Evolutionary conservation across 2,888 invertebrate genomes (phyloP), one percentile per base, ranked within the genome.

Genomic region (Megastigmus dorsalis): DNA sequence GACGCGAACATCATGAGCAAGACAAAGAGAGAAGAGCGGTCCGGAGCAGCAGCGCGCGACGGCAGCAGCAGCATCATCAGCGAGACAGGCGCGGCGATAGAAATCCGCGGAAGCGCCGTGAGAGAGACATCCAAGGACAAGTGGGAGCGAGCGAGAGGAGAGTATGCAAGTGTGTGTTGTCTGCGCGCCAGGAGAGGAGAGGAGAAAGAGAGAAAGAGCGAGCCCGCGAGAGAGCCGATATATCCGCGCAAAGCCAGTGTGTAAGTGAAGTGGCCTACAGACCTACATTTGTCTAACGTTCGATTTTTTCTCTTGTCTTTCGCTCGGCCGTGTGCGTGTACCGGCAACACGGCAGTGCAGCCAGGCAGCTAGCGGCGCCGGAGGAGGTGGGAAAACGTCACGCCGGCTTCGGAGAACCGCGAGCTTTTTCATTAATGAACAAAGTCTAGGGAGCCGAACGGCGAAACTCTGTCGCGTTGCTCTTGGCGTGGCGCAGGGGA

Each of bases 251-350:
- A 30, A 20, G 36, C 48, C 50, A 74, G 74, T 73, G 67, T 62
- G 66, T 67, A 93, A 93, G 93, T 93, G 93, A 93, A 93, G 93
- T 94, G 94, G 93, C 94, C 94, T 93, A 94, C 92, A 94, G 93
- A 94, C 94, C 94, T 94, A 94, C 93, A 93, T 94, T 93, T 90
- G 90, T 90, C 90, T 90, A 91, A 91, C 90, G 91, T 91, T 91
- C 91, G 88, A 91, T 90, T 90, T 89, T 89, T 89, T 88, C 41
- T 52, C 54, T 33, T 30, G 13, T 50, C 48, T 54, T 20, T 15
- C n/a, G n/a, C n/a, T n/a, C 36, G 36, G 30, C 30, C 4, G 52
- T 41, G 26, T 7, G 54, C 23, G 48, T 33, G 13, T 52, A 54
- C 60, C 60, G 67, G 60, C 36, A n/a, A 70, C 10, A 36, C n/a